phyloP scores from a whole-genome alignment of 2,113 vertebrate species.

The Fukomys damarensis region DNA sequence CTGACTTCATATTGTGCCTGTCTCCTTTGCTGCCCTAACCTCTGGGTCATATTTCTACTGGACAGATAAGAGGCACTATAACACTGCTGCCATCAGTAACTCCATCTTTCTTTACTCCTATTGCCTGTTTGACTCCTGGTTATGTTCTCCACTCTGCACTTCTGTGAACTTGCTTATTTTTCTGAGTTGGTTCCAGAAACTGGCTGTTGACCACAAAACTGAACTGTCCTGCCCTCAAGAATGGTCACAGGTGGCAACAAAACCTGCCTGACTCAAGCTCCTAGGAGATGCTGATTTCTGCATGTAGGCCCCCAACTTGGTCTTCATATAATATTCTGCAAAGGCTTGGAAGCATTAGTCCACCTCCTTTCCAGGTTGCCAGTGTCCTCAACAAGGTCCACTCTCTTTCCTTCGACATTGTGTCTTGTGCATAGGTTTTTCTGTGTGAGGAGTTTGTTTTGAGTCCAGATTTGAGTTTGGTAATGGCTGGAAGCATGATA shows the following conservation, averaged over 20 bases:
- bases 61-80: too few species aligned
- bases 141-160: not conserved
- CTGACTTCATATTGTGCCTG: not conserved
- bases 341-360: not conserved
- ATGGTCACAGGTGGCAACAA: not conserved
- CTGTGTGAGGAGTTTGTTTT: not conserved
- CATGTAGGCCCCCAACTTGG: not conserved
- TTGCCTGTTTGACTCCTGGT: too few species aligned
- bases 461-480: not conserved
- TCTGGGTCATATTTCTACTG: not conserved
- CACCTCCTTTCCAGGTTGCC: not conserved
- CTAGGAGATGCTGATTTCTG: not conserved
- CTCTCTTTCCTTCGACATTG: not conserved
- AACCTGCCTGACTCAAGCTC: not conserved
- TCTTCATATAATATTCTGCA: not conserved
- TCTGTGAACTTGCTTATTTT: not conserved
- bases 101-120: not conserved
- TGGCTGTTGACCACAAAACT: not conserved
- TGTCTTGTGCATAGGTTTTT: not conserved
- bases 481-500: not conserved
- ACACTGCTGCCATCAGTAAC: not conserved
- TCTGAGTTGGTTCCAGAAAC: not conserved
- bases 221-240: not conserved
- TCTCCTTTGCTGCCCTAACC: not conserved
- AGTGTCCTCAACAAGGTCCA: not conserved